These are phyloP conservation scores for Noctua janthe DNA, from an alignment of 2,888 invertebrate species.

Conservation along the genomic window DNA sequence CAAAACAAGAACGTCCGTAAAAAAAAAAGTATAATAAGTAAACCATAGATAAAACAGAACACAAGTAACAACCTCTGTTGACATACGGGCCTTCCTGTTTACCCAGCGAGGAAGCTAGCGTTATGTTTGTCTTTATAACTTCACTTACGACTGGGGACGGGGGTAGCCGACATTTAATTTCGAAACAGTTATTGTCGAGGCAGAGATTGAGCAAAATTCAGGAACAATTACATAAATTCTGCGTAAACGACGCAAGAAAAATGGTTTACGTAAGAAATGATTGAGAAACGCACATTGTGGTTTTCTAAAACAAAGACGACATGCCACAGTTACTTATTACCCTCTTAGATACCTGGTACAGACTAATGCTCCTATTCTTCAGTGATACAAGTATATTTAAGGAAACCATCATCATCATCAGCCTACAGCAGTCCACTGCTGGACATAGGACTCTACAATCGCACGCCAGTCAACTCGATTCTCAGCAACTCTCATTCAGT, in stretches of 20 bases:
- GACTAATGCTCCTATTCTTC: too few species aligned
- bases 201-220: not conserved
- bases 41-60: slow-evolving; percentile 29
- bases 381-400: too few species aligned
- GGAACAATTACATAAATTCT: not conserved
- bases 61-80: slow-evolving; percentile 33
- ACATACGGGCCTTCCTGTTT: slow-evolving; percentile 56
- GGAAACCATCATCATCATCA: too few species aligned
- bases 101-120: slow-evolving; percentile 42
- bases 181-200: slow-evolving; percentile 4
- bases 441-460: too few species aligned
- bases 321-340: not conserved
- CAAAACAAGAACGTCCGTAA: not conserved
- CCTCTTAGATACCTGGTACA: not conserved
- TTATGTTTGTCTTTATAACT: slow-evolving; percentile 52
- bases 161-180: slow-evolving; percentile 23
- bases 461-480: too few species aligned
- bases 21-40: not conserved
- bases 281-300: not conserved
- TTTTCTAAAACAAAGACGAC: not conserved
- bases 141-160: slow-evolving; percentile 35
- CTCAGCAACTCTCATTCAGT: too few species aligned
- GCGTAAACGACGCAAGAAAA: not conserved
- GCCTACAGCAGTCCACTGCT: too few species aligned
- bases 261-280: not conserved